Base-by-base conservation (phyloP, 2,888 invertebrate species). In the Yponomeuta sedellus region DNA sequence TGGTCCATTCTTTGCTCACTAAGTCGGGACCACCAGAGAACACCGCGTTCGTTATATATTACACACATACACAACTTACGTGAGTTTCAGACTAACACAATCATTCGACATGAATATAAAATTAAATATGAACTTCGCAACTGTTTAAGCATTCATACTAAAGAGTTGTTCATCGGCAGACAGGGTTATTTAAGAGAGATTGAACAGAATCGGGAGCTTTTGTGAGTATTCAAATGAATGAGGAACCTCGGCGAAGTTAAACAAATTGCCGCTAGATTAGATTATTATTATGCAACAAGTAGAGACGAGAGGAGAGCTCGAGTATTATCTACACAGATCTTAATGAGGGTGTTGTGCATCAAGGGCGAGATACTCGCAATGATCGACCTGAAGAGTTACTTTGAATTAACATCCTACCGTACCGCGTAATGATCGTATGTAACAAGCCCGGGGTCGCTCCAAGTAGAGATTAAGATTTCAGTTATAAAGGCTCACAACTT, bases 261-360 rank as follows among this genome's bases (percentile, higher is more conserved):
- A 77, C 73, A 78, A 77, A 80, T 79, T 78, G 75, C 77, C 70
- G 71, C 73, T 74, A 74, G 73, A 74, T 72, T 70, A 71, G 73
- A 75, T 79, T 80, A 81, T 81, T 81, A 83, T 78, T 76, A 77
- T 76, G 73, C 74, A 75, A 80, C 78, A 78, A 79, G 78, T 76
- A 52, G 74, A 69, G 74, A 76, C 71, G 75, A 75, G 75, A 75
- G 73, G 75, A 75, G 73, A 70, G 68, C 72, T 72, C 71, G 66
- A 70, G 75, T 73, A 69, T 73, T 72, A 69, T 68, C 68, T 65
- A 68, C 68, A 72, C 69, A 70, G 73, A 73, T 66, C 10, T 67
- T 79, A 79, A 82, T 79, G 76, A 77, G 77, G 69, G 74, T 75
- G 78, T 76, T 77, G 75, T 75, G 74, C 70, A 77, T 73, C 80